These are phyloP conservation scores for Loris lydekkerianus DNA, from an alignment of 2,797 vertebrate species.

Conservation along the genomic window DNA sequence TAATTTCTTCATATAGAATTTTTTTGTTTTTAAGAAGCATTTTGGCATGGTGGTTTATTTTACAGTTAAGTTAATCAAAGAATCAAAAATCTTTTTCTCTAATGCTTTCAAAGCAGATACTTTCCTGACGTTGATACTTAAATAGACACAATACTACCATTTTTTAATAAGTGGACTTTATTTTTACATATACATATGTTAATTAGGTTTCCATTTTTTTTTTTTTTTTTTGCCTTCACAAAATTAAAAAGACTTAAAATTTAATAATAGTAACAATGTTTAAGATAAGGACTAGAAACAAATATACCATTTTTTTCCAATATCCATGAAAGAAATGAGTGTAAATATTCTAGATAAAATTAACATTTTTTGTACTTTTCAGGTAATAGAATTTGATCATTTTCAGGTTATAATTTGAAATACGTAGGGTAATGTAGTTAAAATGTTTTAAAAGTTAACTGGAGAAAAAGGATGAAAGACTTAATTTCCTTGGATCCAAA, in stretches of 20 bases:
- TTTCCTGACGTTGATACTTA: too few relatives aligned
- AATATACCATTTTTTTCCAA: slow-evolving; percentile 41
- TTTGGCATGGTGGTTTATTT: slow-evolving; percentile 60
- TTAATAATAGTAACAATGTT: too few relatives aligned
- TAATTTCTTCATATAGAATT: slow-evolving; percentile 54
- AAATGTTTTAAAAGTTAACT: slow-evolving; percentile 71
- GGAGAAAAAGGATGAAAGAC: slow-evolving; percentile 66
- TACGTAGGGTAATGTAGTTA: slow-evolving; percentile 69
- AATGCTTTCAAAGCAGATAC: slow-evolving; percentile 41
- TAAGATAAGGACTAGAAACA: too few relatives aligned
- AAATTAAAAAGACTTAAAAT: too few relatives aligned
- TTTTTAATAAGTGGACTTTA: not conserved
- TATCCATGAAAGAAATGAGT: slow-evolving; percentile 42
- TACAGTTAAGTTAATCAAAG: slow-evolving; percentile 66
- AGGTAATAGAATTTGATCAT: slow-evolving; percentile 67
- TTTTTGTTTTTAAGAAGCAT: slow-evolving; percentile 57
- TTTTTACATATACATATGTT: too few relatives aligned
- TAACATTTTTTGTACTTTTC: slow-evolving; percentile 59
- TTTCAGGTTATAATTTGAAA: slow-evolving; percentile 75
- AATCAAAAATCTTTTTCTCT: slow-evolving; percentile 53
- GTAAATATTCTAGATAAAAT: slow-evolving; percentile 58
- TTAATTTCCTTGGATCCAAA: slow-evolving; percentile 57
- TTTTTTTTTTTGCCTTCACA: too few relatives aligned
- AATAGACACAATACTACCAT: not conserved
- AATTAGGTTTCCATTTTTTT: too few relatives aligned